Percentiles rank a stretch among this genome's conserved stretches.
phyloP scores from a whole-genome alignment of 2,888 invertebrate genomes.

The Aquatica leii region DNA sequence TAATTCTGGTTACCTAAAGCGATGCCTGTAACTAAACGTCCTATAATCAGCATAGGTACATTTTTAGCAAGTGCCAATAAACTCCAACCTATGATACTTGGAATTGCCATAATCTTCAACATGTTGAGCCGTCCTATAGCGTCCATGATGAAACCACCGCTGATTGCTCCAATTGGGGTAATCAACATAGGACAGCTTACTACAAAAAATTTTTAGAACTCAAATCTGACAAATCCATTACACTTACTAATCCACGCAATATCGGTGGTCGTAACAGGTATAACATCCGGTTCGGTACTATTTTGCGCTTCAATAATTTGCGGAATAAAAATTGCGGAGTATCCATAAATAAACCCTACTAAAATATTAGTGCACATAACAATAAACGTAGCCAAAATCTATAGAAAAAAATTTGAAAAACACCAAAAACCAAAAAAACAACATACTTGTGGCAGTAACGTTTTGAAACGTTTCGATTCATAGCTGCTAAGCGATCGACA shows the following conservation, averaged over 20 bases:
- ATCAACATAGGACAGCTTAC: conserved; percentile 64
- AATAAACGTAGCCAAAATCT: neutral
- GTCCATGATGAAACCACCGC: conserved; percentile 66
- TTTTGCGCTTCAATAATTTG: conserved; percentile 54
- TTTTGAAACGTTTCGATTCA: conserved; percentile 1
- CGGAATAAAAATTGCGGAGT: conserved; percentile 66
- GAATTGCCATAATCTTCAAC: conserved; percentile 64
- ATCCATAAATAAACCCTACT: conserved; percentile 65
- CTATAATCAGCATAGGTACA: conserved; percentile 62
- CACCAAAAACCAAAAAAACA: neutral
- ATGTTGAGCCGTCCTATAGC: conserved; percentile 63
- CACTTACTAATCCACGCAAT: conserved; percentile 65
- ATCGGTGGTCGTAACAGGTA: conserved; percentile 55
- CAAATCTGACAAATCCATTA: neutral
- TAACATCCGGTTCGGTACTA: conserved; percentile 47
- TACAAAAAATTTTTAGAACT: conserved; percentile 42
- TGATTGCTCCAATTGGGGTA: conserved; percentile 58
- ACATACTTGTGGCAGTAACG: conserved; percentile 7
- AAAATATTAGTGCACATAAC: neutral
- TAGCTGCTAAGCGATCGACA: neutral
- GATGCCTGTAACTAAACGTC: conserved; percentile 64
- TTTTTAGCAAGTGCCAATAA: conserved; percentile 62
- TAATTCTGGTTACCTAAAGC: conserved; percentile 57
- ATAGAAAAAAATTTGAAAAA: neutral
- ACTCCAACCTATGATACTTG: conserved; percentile 64